A percentile compares a stretch with the other conserved stretches of the same genome.
Conservation (phyloP, 2,113 vertebrate species). For the Thamnophis sirtalis region DNA sequence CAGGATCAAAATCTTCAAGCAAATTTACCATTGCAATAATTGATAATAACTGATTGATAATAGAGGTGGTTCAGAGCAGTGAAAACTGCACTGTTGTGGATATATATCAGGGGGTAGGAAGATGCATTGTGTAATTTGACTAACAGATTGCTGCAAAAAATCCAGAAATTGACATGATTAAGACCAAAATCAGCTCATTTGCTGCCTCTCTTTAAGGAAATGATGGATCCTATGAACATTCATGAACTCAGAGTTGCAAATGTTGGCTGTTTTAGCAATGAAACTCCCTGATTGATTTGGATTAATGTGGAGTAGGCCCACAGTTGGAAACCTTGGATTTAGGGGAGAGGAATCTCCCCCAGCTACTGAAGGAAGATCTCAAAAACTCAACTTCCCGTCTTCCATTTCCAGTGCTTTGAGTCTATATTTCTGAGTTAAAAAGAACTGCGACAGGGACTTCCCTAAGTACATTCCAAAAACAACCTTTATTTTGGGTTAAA, state of each 20-base stretch:
- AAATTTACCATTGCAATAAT: background rate
- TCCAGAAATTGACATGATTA: background rate
- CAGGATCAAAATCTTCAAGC: background rate
- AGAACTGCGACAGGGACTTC: background rate
- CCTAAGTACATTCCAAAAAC: background rate
- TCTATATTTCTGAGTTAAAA: background rate
- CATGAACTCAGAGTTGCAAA: background rate
- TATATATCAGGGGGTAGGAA: background rate
- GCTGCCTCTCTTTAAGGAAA: background rate
- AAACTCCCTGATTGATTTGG: background rate
- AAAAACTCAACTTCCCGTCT: background rate
- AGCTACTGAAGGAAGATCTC: background rate
- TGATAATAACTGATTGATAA: background rate
- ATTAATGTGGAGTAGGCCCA: background rate
- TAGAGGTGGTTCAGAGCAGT: background rate
- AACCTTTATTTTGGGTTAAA: background rate
- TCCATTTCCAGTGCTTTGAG: background rate
- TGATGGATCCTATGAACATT: background rate
- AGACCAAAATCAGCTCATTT: background rate
- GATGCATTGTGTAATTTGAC: background rate
- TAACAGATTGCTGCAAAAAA: background rate
- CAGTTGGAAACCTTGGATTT: background rate
- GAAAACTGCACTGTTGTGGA: background rate
- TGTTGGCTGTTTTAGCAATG: background rate
- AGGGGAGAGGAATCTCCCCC: background rate